Evolutionary conservation across 2,797 vertebrate species (phyloP).

Genomic region (Brachyalestes nurse): DNA sequence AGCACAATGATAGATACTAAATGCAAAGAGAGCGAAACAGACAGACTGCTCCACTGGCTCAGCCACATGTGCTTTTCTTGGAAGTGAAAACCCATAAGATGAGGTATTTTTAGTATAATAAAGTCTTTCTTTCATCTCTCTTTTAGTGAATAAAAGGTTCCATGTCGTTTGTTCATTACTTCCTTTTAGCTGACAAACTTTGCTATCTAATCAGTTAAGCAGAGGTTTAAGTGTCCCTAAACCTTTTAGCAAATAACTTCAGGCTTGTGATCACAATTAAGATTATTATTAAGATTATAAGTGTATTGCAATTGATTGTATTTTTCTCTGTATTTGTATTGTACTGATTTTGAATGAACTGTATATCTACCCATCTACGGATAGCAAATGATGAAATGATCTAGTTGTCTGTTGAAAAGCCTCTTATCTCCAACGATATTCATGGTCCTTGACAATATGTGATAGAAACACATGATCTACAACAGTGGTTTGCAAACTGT

Average conservation of each 20-base stretch:
- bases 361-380: too few species aligned
- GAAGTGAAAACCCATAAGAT: conserved; percentile 14
- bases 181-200: not conserved
- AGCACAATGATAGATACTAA: conserved; percentile 28
- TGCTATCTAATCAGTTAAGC: not conserved
- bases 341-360: too few species aligned
- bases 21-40: conserved; percentile 10
- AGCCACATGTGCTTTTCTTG: conserved; percentile 23
- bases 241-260: not conserved
- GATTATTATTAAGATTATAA: too few species aligned
- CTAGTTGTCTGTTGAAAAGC: too few species aligned
- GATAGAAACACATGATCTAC: too few species aligned
- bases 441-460: too few species aligned
- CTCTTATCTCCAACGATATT: too few species aligned
- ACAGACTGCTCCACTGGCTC: not conserved
- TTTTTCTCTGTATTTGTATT: too few species aligned
- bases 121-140: not conserved
- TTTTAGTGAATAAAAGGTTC: not conserved
- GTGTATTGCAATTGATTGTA: too few species aligned
- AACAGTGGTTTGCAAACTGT: too few species aligned
- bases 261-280: too few species aligned
- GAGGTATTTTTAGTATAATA: not conserved
- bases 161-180: not conserved
- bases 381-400: too few species aligned
- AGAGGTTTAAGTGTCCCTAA: not conserved